phyloP scores from a whole-genome alignment of 2,113 vertebrate species.

The Seriola rivoliana region DNA sequence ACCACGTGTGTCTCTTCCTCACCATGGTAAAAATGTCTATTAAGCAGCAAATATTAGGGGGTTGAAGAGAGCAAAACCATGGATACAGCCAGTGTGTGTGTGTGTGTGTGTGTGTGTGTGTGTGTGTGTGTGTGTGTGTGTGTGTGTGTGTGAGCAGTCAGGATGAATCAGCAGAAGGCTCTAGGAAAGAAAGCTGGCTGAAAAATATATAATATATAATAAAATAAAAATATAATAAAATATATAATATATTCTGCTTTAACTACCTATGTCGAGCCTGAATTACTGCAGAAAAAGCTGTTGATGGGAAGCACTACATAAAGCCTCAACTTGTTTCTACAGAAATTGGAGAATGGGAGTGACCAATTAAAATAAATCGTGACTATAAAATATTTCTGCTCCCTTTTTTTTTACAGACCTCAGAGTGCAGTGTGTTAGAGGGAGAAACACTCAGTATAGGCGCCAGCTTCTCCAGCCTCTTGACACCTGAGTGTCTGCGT shows the following conservation, averaged over 20 bases:
- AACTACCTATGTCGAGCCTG: background rate
- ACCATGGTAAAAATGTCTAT: background rate
- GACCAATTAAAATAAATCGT: background rate
- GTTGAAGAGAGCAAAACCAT: background rate
- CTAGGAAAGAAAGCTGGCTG: too few species aligned
- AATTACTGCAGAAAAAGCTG: background rate
- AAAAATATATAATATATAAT: too few species aligned
- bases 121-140: too few species aligned
- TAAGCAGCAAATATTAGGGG: background rate
- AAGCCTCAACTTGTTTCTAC: background rate
- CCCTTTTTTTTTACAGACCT: conserved; percentile 81
- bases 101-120: too few species aligned
- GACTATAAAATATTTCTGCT: conserved; percentile 4
- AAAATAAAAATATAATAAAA: too few species aligned
- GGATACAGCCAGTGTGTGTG: background rate
- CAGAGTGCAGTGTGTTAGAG: conserved; percentile 85
- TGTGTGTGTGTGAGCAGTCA: too few species aligned
- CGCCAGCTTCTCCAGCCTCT: conserved; percentile 80
- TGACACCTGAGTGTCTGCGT: conserved; percentile 74
- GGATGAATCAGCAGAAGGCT: too few species aligned
- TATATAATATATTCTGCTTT: background rate
- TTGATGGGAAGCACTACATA: background rate
- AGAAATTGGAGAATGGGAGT: background rate
- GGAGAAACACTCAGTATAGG: conserved; percentile 88
- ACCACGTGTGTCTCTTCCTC: background rate